Conservation (phyloP, 2,888 invertebrate genomes). For the Pyrrhosoma nymphula region DNA sequence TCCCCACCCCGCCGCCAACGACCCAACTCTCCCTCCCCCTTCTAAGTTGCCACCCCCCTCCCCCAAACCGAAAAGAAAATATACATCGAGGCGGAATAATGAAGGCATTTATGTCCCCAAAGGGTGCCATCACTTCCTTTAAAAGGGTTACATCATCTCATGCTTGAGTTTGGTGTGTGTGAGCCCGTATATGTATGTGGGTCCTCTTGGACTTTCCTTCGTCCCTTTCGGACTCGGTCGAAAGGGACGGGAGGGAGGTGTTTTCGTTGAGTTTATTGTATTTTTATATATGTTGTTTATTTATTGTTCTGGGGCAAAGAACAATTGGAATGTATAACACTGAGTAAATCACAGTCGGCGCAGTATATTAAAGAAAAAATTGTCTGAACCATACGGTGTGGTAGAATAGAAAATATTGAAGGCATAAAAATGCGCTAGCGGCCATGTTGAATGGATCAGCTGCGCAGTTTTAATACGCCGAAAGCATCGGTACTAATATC, state of each 20-base stretch:
- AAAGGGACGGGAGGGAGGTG: neutral
- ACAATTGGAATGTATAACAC: too few relatives aligned
- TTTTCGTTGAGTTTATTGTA: neutral
- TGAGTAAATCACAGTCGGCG: too few relatives aligned
- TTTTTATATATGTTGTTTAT: too few relatives aligned
- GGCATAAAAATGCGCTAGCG: too few relatives aligned
- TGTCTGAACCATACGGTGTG: too few relatives aligned
- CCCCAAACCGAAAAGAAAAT: neutral
- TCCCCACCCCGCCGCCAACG: neutral
- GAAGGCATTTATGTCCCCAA: slow-evolving; percentile 61
- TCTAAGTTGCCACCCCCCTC: neutral
- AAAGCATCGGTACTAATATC: too few relatives aligned
- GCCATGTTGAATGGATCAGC: too few relatives aligned
- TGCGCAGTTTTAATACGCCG: too few relatives aligned
- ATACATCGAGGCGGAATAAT: slow-evolving; percentile 51
- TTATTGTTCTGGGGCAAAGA: too few relatives aligned
- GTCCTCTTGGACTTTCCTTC: neutral
- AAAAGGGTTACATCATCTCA: slow-evolving; percentile 53
- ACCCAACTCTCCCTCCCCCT: neutral
- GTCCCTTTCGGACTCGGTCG: neutral
- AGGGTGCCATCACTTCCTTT: slow-evolving; percentile 63
- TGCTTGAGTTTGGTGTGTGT: neutral
- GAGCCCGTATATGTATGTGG: neutral
- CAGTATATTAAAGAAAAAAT: too few relatives aligned
- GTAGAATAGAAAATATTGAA: too few relatives aligned